Conservation (phyloP, 2,113 vertebrate species). For the Lontra canadensis region DNA sequence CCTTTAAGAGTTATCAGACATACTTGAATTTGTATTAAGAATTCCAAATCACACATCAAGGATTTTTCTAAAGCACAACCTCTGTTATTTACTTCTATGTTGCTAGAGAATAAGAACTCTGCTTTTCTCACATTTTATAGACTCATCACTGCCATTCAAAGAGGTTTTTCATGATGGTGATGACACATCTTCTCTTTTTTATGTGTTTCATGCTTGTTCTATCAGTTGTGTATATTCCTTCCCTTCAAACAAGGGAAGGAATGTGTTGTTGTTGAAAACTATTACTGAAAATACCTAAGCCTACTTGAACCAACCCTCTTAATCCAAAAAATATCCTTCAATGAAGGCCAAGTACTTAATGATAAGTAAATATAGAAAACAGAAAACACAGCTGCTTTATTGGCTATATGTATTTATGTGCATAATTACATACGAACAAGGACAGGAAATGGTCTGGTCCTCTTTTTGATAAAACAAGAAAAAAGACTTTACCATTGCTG, state of each 20-base stretch:
- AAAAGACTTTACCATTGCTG: neutral
- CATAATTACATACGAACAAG: neutral
- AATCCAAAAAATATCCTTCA: neutral
- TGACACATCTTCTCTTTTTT: neutral
- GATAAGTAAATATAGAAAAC: neutral
- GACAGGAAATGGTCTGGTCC: neutral
- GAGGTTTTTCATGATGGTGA: neutral
- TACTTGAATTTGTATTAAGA: slow-evolving; percentile 15
- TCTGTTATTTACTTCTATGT: neutral
- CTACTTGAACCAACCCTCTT: neutral
- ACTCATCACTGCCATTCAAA: neutral
- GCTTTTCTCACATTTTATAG: neutral
- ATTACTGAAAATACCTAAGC: neutral
- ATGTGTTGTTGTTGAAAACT: neutral
- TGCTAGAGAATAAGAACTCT: neutral
- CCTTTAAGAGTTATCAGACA: neutral
- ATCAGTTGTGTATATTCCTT: neutral
- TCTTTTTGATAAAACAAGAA: neutral
- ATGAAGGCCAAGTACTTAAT: neutral
- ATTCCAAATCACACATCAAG: neutral
- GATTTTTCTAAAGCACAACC: neutral
- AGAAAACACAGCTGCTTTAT: neutral
- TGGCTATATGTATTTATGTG: neutral
- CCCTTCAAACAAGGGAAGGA: neutral
- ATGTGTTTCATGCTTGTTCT: neutral